phyloP scores from a whole-genome alignment of 2,888 invertebrate genomes.

The Hydropsyche betteni region DNA sequence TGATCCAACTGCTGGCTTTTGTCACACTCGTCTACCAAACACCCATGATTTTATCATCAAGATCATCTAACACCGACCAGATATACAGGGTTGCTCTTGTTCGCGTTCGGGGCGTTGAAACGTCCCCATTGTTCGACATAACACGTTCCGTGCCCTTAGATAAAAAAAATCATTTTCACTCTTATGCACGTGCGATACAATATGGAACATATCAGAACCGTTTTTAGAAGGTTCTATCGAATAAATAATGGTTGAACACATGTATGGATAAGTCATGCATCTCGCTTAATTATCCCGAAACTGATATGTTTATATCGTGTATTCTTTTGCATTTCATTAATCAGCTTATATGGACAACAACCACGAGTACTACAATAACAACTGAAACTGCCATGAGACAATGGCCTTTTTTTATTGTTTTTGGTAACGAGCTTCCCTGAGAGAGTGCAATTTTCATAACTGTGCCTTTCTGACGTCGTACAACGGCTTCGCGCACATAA shows the following conservation, averaged over 20 bases:
- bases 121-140: constrained; percentile 38
- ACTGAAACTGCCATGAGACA: too few species aligned
- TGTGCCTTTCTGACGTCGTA: constrained; percentile 15
- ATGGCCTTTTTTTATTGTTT: constrained; percentile 34
- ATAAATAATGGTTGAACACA: too few species aligned
- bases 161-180: too few species aligned
- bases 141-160: too few species aligned
- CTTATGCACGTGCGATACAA: too few species aligned
- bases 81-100: constrained; percentile 8
- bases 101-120: constrained; percentile 45
- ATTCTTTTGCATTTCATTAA: constrained; percentile 34
- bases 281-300: constrained; percentile 8
- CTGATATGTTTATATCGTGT: neutral
- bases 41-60: too few species aligned
- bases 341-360: constrained; percentile 16
- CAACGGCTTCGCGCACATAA: constrained; percentile 8
- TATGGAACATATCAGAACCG: too few species aligned
- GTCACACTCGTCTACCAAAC: too few species aligned
- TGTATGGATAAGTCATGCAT: neutral
- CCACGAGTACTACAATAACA: too few species aligned
- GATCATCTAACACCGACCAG: too few species aligned
- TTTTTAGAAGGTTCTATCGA: too few species aligned
- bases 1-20: too few species aligned
- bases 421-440: constrained; percentile 40
- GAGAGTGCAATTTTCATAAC: constrained; percentile 37